These are phyloP conservation scores for Octonoba sinensis DNA, from an alignment of 2,888 invertebrate species.

Conservation along the genomic window DNA sequence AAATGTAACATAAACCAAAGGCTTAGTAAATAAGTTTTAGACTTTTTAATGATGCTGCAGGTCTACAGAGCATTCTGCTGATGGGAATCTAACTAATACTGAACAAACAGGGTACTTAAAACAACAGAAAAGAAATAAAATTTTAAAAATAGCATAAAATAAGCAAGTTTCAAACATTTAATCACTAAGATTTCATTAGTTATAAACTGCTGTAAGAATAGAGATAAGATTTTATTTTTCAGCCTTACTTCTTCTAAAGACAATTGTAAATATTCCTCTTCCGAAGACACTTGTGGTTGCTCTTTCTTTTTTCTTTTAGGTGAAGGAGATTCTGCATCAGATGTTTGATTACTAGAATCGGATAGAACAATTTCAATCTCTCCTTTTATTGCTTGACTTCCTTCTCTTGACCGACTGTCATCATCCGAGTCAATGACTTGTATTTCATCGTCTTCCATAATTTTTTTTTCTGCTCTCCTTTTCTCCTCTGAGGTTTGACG, in stretches of 20 bases:
- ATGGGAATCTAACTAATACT: too few species aligned
- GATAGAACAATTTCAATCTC: slow-evolving; percentile 21
- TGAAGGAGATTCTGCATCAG: neutral
- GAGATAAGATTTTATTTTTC: neutral
- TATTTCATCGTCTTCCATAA: slow-evolving; percentile 4
- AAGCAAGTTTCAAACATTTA: neutral
- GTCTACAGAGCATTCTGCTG: too few species aligned
- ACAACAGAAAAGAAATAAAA: neutral
- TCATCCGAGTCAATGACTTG: slow-evolving; percentile 28
- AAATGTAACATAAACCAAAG: too few species aligned
- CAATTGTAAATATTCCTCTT: slow-evolving; percentile 37
- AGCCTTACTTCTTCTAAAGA: slow-evolving; percentile 50
- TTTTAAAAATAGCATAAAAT: too few species aligned
- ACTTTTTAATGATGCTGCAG: too few species aligned
- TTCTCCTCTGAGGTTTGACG: neutral
- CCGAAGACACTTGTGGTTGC: neutral
- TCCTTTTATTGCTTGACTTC: neutral
- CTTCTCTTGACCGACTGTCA: neutral
- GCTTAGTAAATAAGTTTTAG: too few species aligned
- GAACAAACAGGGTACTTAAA: neutral
- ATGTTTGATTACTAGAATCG: slow-evolving; percentile 3
- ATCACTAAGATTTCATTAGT: too few species aligned
- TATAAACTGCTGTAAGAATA: too few species aligned
- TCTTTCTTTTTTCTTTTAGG: neutral
- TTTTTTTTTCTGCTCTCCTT: neutral